Conservation (phyloP, 92 coral and sea anemone species). For the Porites divaricata region DNA sequence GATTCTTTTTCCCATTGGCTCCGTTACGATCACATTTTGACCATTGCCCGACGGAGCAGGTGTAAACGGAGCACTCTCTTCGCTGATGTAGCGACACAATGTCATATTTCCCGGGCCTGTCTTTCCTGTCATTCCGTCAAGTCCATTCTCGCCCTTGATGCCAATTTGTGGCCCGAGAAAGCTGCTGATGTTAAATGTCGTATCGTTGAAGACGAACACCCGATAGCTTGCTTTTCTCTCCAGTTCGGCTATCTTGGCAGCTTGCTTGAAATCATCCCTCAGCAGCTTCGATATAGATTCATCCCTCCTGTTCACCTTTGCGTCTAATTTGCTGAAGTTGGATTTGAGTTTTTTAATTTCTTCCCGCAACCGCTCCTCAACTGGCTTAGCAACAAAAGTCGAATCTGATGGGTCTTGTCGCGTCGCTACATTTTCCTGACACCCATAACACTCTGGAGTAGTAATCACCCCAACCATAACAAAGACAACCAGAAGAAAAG, state of each 20-base stretch:
- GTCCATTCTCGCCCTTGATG: slow-evolving; percentile 20
- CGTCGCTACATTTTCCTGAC: slow-evolving; percentile 26
- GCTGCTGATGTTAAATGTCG: slow-evolving; percentile 46
- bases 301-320: slow-evolving; percentile 38
- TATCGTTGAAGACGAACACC: background rate
- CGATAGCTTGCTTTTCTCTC: slow-evolving; percentile 24
- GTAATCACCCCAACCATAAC: slow-evolving; percentile 43
- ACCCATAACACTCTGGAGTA: slow-evolving; percentile 36
- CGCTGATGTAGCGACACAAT: slow-evolving; percentile 43
- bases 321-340: slow-evolving; percentile 46
- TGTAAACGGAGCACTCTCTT: slow-evolving; percentile 33
- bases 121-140: slow-evolving; percentile 40
- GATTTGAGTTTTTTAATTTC: slow-evolving; percentile 41
- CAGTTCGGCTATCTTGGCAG: slow-evolving; percentile 46
- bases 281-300: slow-evolving; percentile 46
- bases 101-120: slow-evolving; percentile 58
- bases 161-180: slow-evolving; percentile 50
- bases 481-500: slow-evolving; percentile 36
- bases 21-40: slow-evolving; percentile 46
- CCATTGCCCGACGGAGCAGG: slow-evolving; percentile 16
- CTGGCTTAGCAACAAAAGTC: slow-evolving; percentile 4
- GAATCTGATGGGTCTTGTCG: background rate
- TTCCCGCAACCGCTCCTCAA: slow-evolving; percentile 15
- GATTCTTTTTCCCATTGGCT: slow-evolving; percentile 47
- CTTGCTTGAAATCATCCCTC: slow-evolving; percentile 35